phyloP scores from a whole-genome alignment of 2,113 vertebrate genomes.

The Trachemys scripta region DNA sequence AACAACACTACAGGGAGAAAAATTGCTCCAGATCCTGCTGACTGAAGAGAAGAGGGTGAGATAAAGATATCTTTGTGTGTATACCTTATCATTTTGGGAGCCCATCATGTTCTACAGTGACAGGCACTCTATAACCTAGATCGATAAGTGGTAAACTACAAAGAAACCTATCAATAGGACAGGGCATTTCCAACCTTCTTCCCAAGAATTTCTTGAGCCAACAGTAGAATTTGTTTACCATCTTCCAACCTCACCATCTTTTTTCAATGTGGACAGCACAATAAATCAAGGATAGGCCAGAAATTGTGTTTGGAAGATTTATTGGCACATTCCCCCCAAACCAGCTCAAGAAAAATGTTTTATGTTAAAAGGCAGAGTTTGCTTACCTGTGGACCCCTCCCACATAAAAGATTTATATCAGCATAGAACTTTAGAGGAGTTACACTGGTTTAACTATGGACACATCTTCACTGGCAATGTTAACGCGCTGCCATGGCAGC shows the following conservation, averaged over 20 bases:
- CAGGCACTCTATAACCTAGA: not conserved
- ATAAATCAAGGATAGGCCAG: not conserved
- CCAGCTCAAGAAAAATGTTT: not conserved
- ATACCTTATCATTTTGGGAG: not conserved
- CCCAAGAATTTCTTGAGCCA: not conserved
- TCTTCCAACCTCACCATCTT: not conserved
- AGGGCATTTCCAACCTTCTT: not conserved
- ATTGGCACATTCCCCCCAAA: not conserved
- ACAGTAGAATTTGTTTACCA: not conserved
- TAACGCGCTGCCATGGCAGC: too few relatives aligned
- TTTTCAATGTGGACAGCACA: not conserved
- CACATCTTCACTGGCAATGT: too few relatives aligned
- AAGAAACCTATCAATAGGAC: not conserved
- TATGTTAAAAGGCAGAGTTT: not conserved
- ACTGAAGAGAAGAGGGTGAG: not conserved
- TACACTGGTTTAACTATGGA: not conserved
- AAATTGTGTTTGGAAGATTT: not conserved
- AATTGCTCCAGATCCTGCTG: not conserved
- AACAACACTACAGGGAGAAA: not conserved
- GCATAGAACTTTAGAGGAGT: not conserved
- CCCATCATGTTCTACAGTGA: not conserved
- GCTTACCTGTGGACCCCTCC: not conserved
- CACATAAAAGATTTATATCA: not conserved
- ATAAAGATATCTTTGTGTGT: not conserved
- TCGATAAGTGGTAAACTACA: not conserved